A percentile compares a stretch with the other conserved stretches of the same genome.
Evolutionary conservation across 2,113 vertebrate genomes (phyloP).

Genomic region (Sula dactylatra): DNA sequence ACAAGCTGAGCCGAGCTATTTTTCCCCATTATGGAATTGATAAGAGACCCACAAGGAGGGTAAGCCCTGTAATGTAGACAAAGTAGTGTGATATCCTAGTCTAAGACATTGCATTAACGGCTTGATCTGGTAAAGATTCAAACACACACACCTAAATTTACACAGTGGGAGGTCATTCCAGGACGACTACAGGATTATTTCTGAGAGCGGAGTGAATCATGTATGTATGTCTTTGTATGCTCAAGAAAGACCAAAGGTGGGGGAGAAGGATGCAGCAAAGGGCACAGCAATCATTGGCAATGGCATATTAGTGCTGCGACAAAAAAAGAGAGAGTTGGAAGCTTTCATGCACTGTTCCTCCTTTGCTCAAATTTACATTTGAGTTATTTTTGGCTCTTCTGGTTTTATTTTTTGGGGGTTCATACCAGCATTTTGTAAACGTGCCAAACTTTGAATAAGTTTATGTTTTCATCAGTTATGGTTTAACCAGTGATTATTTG

Average conservation of each 20-base stretch:
- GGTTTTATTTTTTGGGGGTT: not conserved
- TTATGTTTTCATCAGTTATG: not conserved
- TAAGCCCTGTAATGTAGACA: not conserved
- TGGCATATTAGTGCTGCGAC: not conserved
- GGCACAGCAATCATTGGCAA: not conserved
- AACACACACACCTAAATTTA: slow-evolving; percentile 16
- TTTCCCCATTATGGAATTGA: not conserved
- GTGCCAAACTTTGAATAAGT: not conserved
- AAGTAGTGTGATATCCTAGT: not conserved
- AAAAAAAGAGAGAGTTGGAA: not conserved
- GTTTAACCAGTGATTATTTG: not conserved
- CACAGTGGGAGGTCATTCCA: slow-evolving; percentile 29
- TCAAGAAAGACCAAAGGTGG: slow-evolving; percentile 3
- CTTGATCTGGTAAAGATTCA: slow-evolving; percentile 28
- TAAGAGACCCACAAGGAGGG: not conserved
- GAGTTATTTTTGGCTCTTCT: not conserved
- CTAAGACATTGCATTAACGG: not conserved
- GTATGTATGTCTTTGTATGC: not conserved
- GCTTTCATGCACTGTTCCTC: not conserved
- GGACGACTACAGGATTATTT: not conserved
- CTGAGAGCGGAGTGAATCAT: slow-evolving; percentile 17
- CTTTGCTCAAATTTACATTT: not conserved
- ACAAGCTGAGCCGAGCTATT: not conserved
- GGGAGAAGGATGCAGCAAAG: not conserved
- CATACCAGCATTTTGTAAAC: not conserved